Evolutionary conservation across 2,888 invertebrate genomes (phyloP), one percentile per base, ranked within the genome.

Genomic region (Geophilus truncorum): DNA sequence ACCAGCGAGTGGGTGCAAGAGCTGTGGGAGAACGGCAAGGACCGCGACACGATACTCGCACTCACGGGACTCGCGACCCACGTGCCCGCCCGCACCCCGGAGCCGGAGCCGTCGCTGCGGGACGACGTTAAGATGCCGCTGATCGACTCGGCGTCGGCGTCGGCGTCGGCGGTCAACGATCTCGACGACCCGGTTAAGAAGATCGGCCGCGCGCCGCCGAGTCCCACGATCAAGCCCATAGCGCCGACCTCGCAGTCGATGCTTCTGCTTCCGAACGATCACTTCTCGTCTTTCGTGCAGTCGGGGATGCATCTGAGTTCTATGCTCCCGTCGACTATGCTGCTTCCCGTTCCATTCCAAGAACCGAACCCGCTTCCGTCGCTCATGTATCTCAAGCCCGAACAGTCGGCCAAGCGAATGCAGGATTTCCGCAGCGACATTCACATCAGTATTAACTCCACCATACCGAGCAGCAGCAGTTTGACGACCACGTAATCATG

Each of bases 381-480:
- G 30, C 25, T 79, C n/a, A 79, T 79, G 79, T 79, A 79, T 30
- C 79, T 79, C 57, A 79, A 79, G 18, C 79, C 57, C n/a, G 79
- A 79, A 30, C 79, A 79, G 36, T 32, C 77, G 36, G 15, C 40
- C 2, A 51, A 51, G 10, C 57, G 57, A 30, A 57, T 28, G 15
- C 79, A 79, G 32, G 79, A 79, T 30, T 79, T 36, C 40, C 28
- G 79, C 62, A 79, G 62, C 18, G 79, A 79, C 30, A 62, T 79
- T 28, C 51, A 79, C 57, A 79, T 79, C 79, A 79, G 79, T 79
- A 79, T 79, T 79, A 79, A 79, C 40, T 79, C 57, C 32, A 70
- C 57, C 32, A 18, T 36, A 32, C 70, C 70, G 15, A 70, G 28
- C 28, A 70, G 70, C 70, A 70, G 28, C 28, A 70, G 70, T 70